phyloP scores from a whole-genome alignment of 2,888 invertebrate genomes.

The Phasia obesa region DNA sequence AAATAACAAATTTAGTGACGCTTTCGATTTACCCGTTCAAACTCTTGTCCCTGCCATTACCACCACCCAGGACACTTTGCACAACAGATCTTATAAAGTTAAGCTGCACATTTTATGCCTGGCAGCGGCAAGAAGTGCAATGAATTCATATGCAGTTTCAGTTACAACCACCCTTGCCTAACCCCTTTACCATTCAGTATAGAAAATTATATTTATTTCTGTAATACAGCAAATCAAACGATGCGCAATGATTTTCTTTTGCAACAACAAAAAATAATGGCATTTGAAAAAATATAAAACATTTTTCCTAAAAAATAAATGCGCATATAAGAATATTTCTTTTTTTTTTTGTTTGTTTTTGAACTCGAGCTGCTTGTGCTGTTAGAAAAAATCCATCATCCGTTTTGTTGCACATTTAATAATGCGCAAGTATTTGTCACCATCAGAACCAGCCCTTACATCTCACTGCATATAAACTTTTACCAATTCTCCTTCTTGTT shows the following conservation, averaged over 20 bases:
- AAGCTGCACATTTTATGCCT: conserved; percentile 64
- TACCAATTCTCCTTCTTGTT: neutral
- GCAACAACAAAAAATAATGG: conserved; percentile 29
- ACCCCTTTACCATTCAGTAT: conserved; percentile 11
- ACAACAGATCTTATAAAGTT: conserved; percentile 39
- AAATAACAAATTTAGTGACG: conserved; percentile 56
- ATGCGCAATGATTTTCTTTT: conserved; percentile 72
- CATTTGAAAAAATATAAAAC: conserved; percentile 42
- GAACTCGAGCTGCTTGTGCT: conserved; percentile 10
- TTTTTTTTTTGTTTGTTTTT: conserved; percentile 2
- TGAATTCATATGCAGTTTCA: conserved; percentile 29
- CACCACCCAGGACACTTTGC: neutral
- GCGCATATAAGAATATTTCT: too few relatives aligned
- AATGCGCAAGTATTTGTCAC: conserved; percentile 71
- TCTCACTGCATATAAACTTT: neutral
- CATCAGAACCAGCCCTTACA: conserved; percentile 53
- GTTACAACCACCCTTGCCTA: neutral
- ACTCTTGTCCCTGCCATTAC: conserved; percentile 3
- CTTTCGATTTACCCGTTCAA: conserved; percentile 60
- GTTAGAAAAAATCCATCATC: conserved; percentile 65
- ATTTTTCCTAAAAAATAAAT: neutral
- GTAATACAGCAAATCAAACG: conserved; percentile 69
- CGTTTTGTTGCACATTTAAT: conserved; percentile 72
- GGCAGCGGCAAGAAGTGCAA: conserved; percentile 55
- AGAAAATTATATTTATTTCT: conserved; percentile 51